Conservation (phyloP, 2,888 invertebrate species). For the Crepidodera aurea region DNA sequence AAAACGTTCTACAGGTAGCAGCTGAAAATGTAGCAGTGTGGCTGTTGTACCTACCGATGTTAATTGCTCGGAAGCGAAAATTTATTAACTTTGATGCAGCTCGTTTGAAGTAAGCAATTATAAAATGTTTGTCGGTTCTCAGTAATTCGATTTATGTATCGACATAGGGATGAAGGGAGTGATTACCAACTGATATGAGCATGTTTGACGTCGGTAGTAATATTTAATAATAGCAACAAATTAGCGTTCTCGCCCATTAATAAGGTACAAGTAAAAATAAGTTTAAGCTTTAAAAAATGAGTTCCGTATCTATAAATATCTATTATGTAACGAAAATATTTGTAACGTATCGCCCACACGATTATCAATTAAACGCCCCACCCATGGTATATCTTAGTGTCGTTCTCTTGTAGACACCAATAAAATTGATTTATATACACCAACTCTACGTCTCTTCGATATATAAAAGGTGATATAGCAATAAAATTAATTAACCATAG, state of each 20-base stretch:
- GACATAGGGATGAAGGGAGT: background rate
- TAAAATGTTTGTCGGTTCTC: slow-evolving; percentile 1
- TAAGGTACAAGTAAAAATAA: no score
- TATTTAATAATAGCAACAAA: no score
- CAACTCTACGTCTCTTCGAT: background rate
- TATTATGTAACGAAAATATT: no score
- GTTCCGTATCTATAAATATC: no score
- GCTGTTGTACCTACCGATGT: background rate
- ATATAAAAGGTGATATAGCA: slow-evolving; percentile 23
- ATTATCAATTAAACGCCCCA: background rate
- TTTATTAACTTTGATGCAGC: background rate
- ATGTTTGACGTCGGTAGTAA: no score
- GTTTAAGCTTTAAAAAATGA: no score
- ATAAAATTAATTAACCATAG: slow-evolving; percentile 30
- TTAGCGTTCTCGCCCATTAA: no score
- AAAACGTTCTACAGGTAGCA: background rate
- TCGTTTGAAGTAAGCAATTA: slow-evolving; percentile 1
- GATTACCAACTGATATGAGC: background rate
- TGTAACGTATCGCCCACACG: background rate
- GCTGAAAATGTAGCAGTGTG: background rate
- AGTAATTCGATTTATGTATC: background rate
- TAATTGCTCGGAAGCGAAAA: background rate
- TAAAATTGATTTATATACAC: background rate
- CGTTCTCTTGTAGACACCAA: background rate
- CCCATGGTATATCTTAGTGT: background rate